phyloP scores from a whole-genome alignment of 2,888 invertebrate species.

The Schizotus pectinicornis region DNA sequence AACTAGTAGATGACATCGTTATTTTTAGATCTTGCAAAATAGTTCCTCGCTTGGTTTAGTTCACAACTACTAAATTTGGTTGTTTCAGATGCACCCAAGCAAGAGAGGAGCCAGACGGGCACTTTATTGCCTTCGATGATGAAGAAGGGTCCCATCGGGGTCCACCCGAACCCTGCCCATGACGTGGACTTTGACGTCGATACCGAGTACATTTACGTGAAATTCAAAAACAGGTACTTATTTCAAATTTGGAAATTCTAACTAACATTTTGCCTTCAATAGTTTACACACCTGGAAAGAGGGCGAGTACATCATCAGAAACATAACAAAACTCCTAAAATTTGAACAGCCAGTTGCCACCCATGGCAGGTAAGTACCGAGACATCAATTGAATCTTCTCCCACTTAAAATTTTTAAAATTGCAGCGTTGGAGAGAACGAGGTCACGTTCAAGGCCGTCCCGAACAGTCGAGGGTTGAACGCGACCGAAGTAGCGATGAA shows the following conservation, averaged over 20 bases:
- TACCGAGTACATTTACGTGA: constrained; percentile 79
- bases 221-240: constrained; percentile 74
- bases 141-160: constrained; percentile 56
- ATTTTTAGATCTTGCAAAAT: no score
- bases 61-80: neutral
- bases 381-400: no score
- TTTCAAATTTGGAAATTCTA: neutral
- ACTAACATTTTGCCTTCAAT: constrained; percentile 18
- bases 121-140: constrained; percentile 48
- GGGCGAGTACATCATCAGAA: constrained; percentile 74
- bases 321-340: constrained; percentile 73
- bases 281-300: constrained; percentile 73
- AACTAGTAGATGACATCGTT: no score
- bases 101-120: neutral
- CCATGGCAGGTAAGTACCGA: constrained; percentile 65
- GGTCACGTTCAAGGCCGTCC: constrained; percentile 77
- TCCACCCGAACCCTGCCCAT: constrained; percentile 50
- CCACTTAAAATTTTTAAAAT: constrained; percentile 40
- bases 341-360: constrained; percentile 68
- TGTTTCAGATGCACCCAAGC: neutral
- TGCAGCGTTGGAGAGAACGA: constrained; percentile 76
- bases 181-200: constrained; percentile 66
- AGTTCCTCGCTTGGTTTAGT: no score
- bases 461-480: constrained; percentile 69
- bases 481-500: constrained; percentile 70